Conservation (phyloP, 2,888 invertebrate species). For the Melipona bicolor region DNA sequence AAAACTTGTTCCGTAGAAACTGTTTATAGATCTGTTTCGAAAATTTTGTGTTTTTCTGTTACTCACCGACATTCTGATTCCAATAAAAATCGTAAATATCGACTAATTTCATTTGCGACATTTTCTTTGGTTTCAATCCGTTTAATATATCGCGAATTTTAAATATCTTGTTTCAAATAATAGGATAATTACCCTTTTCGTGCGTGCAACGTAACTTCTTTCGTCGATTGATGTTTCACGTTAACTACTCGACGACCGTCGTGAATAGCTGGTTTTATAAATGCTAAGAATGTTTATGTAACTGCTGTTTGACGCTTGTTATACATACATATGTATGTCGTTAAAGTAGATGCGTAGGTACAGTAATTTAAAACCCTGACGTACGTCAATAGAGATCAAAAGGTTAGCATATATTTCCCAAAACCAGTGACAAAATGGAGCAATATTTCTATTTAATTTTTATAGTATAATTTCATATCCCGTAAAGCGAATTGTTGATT, state of each 20-base stretch:
- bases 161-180: not conserved
- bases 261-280: constrained; percentile 4
- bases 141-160: not conserved
- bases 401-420: not conserved
- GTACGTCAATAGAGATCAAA: not conserved
- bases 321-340: not conserved
- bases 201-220: not conserved
- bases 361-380: not conserved
- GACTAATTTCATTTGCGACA: not conserved
- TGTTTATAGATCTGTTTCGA: not conserved
- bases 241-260: not conserved
- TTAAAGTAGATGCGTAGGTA: not conserved
- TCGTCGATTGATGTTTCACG: not conserved
- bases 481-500: no score
- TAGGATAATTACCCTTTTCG: not conserved
- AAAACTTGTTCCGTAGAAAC: not conserved
- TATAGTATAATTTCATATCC: not conserved
- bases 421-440: not conserved
- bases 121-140: not conserved
- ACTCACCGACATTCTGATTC: constrained; percentile 34
- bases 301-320: not conserved
- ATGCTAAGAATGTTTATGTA: no score
- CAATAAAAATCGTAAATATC: constrained; percentile 33
- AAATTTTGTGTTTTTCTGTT: not conserved
- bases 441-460: not conserved